Evolutionary conservation across 2,888 invertebrate species (phyloP).

Genomic region (Odontocolon sp.): DNA sequence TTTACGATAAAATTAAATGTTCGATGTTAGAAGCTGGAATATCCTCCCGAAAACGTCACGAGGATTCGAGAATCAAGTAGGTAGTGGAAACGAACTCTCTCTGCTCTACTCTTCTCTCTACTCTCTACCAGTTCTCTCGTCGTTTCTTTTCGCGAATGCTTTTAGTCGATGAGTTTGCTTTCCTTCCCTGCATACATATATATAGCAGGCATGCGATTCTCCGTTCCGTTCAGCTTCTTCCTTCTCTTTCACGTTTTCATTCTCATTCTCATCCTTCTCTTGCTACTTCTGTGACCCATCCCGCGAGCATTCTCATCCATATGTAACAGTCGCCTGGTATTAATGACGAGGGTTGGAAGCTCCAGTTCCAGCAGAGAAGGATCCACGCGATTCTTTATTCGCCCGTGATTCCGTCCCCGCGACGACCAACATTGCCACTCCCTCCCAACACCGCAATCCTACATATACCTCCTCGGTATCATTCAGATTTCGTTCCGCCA

Average conservation of each 20-base stretch:
- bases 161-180: slow-evolving; percentile 80
- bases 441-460: slow-evolving; percentile 39
- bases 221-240: slow-evolving; percentile 70
- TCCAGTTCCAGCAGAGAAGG: slow-evolving; percentile 62
- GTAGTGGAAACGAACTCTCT: slow-evolving; percentile 68
- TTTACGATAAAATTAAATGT: slow-evolving; percentile 15
- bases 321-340: slow-evolving; percentile 81
- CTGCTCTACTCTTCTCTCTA: slow-evolving; percentile 61
- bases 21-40: slow-evolving; percentile 1
- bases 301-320: slow-evolving; percentile 78
- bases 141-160: slow-evolving; percentile 75
- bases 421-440: slow-evolving; percentile 37
- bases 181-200: slow-evolving; percentile 69
- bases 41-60: slow-evolving; percentile 24
- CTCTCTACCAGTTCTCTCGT: too few relatives aligned
- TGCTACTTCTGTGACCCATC: slow-evolving; percentile 69
- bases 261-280: slow-evolving; percentile 55
- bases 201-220: slow-evolving; percentile 34
- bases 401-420: slow-evolving; percentile 53
- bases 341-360: slow-evolving; percentile 77
- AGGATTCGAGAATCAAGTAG: slow-evolving; percentile 69
- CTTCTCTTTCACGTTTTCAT: slow-evolving; percentile 36
- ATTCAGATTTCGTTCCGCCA: slow-evolving; percentile 67
- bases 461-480: slow-evolving; percentile 40
- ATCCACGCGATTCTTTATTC: slow-evolving; percentile 72